phyloP scores from a whole-genome alignment of 2,113 vertebrate species.

The Brachyhypopomus gauderio region DNA sequence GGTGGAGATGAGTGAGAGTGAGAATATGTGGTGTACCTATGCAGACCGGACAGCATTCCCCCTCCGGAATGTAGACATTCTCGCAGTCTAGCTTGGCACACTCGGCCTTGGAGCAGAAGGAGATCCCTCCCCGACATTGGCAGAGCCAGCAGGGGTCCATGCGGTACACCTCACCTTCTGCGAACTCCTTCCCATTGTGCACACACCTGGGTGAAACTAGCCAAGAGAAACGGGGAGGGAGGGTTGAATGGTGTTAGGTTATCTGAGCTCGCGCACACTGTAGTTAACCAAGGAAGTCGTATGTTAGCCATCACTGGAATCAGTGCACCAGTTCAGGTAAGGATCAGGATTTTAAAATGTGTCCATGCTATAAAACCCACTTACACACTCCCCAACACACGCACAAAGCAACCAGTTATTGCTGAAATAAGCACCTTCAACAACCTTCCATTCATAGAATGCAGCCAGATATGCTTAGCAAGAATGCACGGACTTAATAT shows the following conservation, averaged over 20 bases:
- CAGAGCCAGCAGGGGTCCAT: slow-evolving; percentile 82
- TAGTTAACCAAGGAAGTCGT: not conserved
- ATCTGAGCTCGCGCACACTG: not conserved
- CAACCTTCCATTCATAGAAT: slow-evolving; percentile 51
- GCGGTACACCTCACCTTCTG: slow-evolving; percentile 77
- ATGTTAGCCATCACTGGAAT: not conserved
- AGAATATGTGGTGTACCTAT: slow-evolving; percentile 66
- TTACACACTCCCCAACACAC: not conserved
- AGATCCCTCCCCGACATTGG: slow-evolving; percentile 80
- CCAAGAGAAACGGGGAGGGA: slow-evolving; percentile 28
- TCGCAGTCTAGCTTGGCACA: slow-evolving; percentile 78
- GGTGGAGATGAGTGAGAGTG: not conserved
- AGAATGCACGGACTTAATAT: slow-evolving; percentile 57
- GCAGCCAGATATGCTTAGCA: slow-evolving; percentile 46
- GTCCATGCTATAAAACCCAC: not conserved
- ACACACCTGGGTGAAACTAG: slow-evolving; percentile 73
- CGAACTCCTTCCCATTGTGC: slow-evolving; percentile 73
- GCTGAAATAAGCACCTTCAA: slow-evolving; percentile 40
- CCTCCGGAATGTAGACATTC: slow-evolving; percentile 80
- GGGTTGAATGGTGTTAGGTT: not conserved
- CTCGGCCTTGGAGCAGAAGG: slow-evolving; percentile 81
- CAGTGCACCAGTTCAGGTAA: not conserved
- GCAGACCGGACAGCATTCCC: slow-evolving; percentile 81
- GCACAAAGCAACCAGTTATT: slow-evolving; percentile 17
- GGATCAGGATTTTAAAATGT: not conserved